Percentiles rank a stretch among this genome's conserved stretches.
phyloP scores from a whole-genome alignment of 2,888 invertebrate genomes.

The Pseudococcus longispinus region DNA sequence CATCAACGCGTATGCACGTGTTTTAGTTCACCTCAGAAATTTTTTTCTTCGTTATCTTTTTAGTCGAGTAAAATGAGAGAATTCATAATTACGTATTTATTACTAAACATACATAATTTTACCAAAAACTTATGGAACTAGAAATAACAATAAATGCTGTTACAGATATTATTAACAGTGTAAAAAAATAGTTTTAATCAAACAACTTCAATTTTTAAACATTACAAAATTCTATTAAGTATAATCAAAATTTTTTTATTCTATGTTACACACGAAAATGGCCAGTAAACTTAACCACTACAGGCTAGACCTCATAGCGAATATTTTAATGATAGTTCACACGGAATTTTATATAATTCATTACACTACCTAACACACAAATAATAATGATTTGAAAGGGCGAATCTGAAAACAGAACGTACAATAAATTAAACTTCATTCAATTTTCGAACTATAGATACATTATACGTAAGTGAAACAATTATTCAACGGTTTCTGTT shows the following conservation, averaged over 20 bases:
- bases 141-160: slow-evolving; percentile 45
- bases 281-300: not conserved
- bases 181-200: slow-evolving; percentile 39
- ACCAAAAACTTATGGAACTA: slow-evolving; percentile 41
- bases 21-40: not conserved
- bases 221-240: slow-evolving; percentile 37
- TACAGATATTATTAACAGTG: slow-evolving; percentile 23
- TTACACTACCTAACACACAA: slow-evolving; percentile 31
- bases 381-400: slow-evolving; percentile 30
- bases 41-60: not conserved
- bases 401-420: slow-evolving; percentile 32
- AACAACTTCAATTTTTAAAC: slow-evolving; percentile 30
- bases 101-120: slow-evolving; percentile 47
- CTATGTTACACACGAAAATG: slow-evolving; percentile 39
- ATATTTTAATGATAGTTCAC: not conserved
- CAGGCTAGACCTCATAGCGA: not conserved
- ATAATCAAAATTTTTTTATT: not conserved
- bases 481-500: not conserved
- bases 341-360: not conserved
- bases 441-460: not conserved
- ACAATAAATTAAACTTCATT: not conserved
- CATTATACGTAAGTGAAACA: not conserved
- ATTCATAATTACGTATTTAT: slow-evolving; percentile 45
- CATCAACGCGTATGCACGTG: not conserved
- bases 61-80: not conserved